A percentile compares a stretch with the other conserved stretches of the same genome.
phyloP scores from a whole-genome alignment of 2,797 vertebrate species.

The Orientallactaga sibirica region DNA sequence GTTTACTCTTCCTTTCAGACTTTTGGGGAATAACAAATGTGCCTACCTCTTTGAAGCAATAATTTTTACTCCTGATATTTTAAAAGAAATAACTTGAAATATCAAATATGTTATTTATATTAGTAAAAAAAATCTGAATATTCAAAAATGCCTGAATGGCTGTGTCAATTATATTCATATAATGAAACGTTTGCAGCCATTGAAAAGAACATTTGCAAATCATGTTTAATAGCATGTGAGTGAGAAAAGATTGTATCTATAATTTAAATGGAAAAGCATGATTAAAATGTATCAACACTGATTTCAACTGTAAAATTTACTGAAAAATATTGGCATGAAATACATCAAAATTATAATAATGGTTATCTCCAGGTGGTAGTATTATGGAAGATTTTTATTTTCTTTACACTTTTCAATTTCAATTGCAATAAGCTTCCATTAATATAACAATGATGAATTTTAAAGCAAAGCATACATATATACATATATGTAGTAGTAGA shows the following conservation, averaged over 20 bases:
- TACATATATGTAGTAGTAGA: background rate
- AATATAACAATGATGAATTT: constrained; percentile 50
- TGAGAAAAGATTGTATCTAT: constrained; percentile 55
- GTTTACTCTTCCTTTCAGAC: background rate
- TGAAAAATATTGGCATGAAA: constrained; percentile 59
- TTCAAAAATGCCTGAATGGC: constrained; percentile 62
- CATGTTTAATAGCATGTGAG: constrained; percentile 45
- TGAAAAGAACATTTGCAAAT: constrained; percentile 71
- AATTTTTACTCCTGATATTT: constrained; percentile 58
- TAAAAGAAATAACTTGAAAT: constrained; percentile 64
- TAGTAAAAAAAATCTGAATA: constrained; percentile 60
- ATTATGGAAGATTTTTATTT: constrained; percentile 62
- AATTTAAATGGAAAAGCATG: constrained; percentile 71
- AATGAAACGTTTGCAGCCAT: constrained; percentile 65
- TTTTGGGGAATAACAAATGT: constrained; percentile 19
- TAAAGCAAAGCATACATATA: background rate
- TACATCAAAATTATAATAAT: constrained; percentile 63
- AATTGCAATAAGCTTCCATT: constrained; percentile 24
- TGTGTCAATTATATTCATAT: constrained; percentile 48
- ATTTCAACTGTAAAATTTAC: constrained; percentile 55
- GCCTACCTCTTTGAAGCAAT: constrained; percentile 22
- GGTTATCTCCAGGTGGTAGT: constrained; percentile 47
- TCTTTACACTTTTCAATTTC: constrained; percentile 54
- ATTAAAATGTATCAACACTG: constrained; percentile 69
- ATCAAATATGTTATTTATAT: constrained; percentile 61